Evolutionary conservation across 2,888 invertebrate genomes (phyloP).

Genomic region (Lasioglossum leucozonium): DNA sequence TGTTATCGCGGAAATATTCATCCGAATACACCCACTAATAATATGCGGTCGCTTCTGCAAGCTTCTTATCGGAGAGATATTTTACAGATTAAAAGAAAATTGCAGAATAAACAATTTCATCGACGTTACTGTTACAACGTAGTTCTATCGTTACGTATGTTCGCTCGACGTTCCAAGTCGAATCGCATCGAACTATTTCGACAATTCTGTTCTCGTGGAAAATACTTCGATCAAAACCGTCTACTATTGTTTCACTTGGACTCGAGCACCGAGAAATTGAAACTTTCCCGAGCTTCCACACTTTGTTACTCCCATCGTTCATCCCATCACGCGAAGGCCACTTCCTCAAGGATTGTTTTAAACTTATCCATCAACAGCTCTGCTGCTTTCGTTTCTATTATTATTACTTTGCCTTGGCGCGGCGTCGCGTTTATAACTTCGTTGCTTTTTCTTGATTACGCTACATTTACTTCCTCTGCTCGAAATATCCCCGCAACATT

Average conservation of each 20-base stretch:
- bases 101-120: too few species aligned
- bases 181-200: not conserved
- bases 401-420: not conserved
- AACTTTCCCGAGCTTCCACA: not conserved
- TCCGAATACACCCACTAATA: not conserved
- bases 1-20: not conserved
- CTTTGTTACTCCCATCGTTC: not conserved
- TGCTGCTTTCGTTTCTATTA: not conserved
- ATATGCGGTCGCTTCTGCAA: too few species aligned
- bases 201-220: not conserved
- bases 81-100: too few species aligned
- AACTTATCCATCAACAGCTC: not conserved
- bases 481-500: not conserved
- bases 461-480: not conserved
- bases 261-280: not conserved
- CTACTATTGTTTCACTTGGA: not conserved
- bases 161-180: not conserved
- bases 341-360: constrained; percentile 5
- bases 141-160: too few species aligned
- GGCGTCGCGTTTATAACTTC: not conserved
- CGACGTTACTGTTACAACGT: too few species aligned
- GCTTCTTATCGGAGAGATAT: not conserved
- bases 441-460: not conserved
- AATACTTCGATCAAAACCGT: not conserved
- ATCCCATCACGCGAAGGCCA: not conserved